phyloP scores from a whole-genome alignment of 2,113 vertebrate genomes.

The Syngnathus floridae region DNA sequence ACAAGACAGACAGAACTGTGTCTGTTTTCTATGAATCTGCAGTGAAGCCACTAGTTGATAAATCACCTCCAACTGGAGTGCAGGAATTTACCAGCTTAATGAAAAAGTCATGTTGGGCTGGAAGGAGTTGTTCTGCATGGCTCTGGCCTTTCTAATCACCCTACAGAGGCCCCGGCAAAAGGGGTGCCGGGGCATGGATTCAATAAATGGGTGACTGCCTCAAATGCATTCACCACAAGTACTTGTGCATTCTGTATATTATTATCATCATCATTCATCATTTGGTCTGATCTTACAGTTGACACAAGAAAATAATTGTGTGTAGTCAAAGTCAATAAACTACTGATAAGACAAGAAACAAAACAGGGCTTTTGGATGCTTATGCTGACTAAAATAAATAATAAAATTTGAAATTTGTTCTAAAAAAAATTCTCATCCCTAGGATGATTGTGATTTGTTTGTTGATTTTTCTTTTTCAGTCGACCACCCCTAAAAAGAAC shows the following conservation, averaged over 20 bases:
- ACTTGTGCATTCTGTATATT: not conserved
- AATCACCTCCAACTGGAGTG: slow-evolving; percentile 77
- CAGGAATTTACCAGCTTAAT: slow-evolving; percentile 82
- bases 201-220: slow-evolving; percentile 38
- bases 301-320: slow-evolving; percentile 8
- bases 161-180: slow-evolving; percentile 50
- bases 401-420: not conserved
- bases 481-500: too few relatives aligned
- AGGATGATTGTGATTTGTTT: too few relatives aligned
- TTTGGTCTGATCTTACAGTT: slow-evolving; percentile 23
- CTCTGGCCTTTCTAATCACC: slow-evolving; percentile 52
- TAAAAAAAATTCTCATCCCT: not conserved
- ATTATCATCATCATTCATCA: slow-evolving; percentile 1
- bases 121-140: slow-evolving; percentile 48
- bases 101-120: slow-evolving; percentile 79
- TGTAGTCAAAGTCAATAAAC: not conserved
- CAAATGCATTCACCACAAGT: slow-evolving; percentile 20
- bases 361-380: not conserved
- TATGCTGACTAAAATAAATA: not conserved
- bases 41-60: slow-evolving; percentile 73
- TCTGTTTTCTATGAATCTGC: slow-evolving; percentile 77
- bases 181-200: slow-evolving; percentile 54
- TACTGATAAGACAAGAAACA: not conserved
- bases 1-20: slow-evolving; percentile 56
- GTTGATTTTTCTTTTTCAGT: too few relatives aligned